Percentiles rank a stretch among this genome's conserved stretches.
phyloP scores from a whole-genome alignment of 2,113 vertebrate species.

The Protobothrops flavoviridis region DNA sequence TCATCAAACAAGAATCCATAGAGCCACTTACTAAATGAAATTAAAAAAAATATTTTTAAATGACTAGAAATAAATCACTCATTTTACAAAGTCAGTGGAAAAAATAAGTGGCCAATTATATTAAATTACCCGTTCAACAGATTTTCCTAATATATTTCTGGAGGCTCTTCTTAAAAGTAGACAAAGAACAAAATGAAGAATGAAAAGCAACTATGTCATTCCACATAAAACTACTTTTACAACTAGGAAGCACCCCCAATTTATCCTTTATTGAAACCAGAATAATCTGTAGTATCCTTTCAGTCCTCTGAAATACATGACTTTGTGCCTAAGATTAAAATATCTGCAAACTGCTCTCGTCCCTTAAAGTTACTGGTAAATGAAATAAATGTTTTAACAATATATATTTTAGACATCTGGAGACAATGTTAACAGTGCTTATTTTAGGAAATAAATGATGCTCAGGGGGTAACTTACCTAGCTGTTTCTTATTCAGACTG shows the following conservation, averaged over 20 bases:
- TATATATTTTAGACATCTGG: not conserved
- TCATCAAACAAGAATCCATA: conserved; percentile 90
- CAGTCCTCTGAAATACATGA: not conserved
- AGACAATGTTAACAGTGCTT: no score
- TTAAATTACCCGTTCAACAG: not conserved
- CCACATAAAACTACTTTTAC: not conserved
- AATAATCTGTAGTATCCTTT: not conserved
- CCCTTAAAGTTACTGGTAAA: not conserved
- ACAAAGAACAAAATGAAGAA: not conserved
- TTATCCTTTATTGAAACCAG: not conserved
- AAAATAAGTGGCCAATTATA: not conserved
- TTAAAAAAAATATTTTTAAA: not conserved
- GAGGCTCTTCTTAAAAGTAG: not conserved
- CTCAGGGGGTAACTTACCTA: conserved; percentile 74
- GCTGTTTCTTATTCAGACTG: conserved; percentile 84
- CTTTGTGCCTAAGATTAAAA: not conserved
- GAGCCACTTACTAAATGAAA: conserved; percentile 84
- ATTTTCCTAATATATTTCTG: not conserved
- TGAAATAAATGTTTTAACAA: not conserved
- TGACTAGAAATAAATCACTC: not conserved
- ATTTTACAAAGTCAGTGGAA: not conserved
- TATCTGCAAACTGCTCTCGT: not conserved
- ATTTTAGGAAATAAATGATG: not conserved
- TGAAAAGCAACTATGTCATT: not conserved
- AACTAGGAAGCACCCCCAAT: not conserved